Evolutionary conservation across 2,888 invertebrate genomes (phyloP).

Genomic region (Eupithecia insigniata): DNA sequence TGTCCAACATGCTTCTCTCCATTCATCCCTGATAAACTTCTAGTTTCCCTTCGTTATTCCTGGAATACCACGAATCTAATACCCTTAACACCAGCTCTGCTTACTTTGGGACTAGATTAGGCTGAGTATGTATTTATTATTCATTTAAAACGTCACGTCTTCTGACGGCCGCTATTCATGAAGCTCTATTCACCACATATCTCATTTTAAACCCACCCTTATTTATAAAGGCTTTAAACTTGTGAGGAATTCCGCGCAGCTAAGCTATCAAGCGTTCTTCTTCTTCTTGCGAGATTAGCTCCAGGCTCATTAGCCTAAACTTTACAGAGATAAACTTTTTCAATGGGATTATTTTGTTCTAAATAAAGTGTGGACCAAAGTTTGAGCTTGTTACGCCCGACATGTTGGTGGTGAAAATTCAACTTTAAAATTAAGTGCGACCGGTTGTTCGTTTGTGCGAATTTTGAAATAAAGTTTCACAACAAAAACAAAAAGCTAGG

Average conservation of each 20-base stretch:
- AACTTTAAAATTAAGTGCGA: slow-evolving; percentile 7
- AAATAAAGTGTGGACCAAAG: slow-evolving; percentile 19
- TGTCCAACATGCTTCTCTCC: too few relatives aligned
- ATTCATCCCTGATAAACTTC: too few relatives aligned
- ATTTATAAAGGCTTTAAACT: slow-evolving; percentile 52
- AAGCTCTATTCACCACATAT: slow-evolving; percentile 24
- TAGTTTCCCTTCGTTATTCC: too few relatives aligned
- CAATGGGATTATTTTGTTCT: slow-evolving; percentile 30
- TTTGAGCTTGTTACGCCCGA: slow-evolving; percentile 16
- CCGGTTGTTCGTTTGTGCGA: slow-evolving; percentile 2
- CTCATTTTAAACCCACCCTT: slow-evolving; percentile 50
- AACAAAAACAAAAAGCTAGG: background rate
- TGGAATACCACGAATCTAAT: too few relatives aligned
- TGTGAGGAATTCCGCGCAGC: slow-evolving; percentile 38
- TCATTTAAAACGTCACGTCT: background rate
- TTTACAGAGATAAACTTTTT: slow-evolving; percentile 43
- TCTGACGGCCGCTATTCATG: background rate
- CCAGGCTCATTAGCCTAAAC: slow-evolving; percentile 48
- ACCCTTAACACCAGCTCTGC: too few relatives aligned
- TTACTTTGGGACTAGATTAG: too few relatives aligned
- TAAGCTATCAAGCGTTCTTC: slow-evolving; percentile 47
- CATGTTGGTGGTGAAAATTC: slow-evolving; percentile 12
- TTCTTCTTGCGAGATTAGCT: slow-evolving; percentile 47
- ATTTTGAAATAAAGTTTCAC: slow-evolving; percentile 1
- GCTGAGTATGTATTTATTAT: too few relatives aligned